Evolutionary conservation across 2,888 invertebrate species (phyloP).

Genomic region (Drosophila siamana): DNA sequence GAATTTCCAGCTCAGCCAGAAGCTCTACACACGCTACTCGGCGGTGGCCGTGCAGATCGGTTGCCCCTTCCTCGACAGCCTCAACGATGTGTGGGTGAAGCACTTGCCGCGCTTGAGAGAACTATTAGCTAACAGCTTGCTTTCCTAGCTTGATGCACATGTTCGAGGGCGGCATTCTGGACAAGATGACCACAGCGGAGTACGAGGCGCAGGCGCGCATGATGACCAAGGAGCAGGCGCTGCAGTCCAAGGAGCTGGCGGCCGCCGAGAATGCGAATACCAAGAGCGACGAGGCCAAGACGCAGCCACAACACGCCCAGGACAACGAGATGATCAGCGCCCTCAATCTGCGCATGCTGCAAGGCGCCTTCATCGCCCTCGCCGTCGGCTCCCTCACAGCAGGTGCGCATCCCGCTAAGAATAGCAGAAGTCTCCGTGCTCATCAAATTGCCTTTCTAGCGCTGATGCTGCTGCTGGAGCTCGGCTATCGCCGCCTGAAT

Average conservation of each 20-base stretch:
- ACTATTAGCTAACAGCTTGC: neutral
- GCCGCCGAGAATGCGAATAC: conserved; percentile 57
- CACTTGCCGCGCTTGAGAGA: neutral
- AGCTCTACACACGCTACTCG: conserved; percentile 91
- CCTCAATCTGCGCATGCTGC: conserved; percentile 89
- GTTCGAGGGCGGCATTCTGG: conserved; percentile 91
- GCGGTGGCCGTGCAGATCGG: conserved; percentile 92
- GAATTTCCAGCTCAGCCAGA: conserved; percentile 90
- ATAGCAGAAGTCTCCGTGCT: neutral
- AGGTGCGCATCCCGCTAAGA: conserved; percentile 56
- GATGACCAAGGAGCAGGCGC: conserved; percentile 73
- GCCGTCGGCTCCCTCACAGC: conserved; percentile 88
- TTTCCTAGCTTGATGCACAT: conserved; percentile 88
- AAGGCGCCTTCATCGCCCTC: conserved; percentile 90
- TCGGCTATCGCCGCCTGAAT: conserved; percentile 64
- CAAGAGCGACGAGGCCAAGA: conserved; percentile 52
- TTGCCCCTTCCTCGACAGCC: conserved; percentile 90
- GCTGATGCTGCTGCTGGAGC: conserved; percentile 70
- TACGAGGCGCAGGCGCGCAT: conserved; percentile 90
- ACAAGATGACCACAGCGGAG: conserved; percentile 91
- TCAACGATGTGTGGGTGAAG: conserved; percentile 89
- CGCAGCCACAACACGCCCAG: conserved; percentile 42
- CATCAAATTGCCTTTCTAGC: conserved; percentile 34
- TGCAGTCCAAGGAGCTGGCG: conserved; percentile 52
- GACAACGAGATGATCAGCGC: conserved; percentile 86